These are phyloP conservation scores for Heterocephalus glaber DNA, from an alignment of 2,113 vertebrate species.

Conservation along the genomic window DNA sequence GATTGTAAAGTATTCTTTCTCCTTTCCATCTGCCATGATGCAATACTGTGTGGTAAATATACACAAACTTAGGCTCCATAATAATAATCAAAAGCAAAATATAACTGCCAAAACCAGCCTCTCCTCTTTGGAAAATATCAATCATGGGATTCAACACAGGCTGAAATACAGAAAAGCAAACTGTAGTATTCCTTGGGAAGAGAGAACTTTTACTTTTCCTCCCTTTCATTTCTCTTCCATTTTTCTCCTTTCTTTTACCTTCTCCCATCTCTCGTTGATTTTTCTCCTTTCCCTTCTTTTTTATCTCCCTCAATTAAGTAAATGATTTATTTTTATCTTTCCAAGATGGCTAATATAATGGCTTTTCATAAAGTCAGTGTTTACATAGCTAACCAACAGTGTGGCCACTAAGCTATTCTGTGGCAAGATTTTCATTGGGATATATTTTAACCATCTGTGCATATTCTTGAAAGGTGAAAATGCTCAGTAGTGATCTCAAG, in stretches of 20 bases:
- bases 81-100: conserved; percentile 36
- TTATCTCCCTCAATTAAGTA: background rate
- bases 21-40: conserved; percentile 53
- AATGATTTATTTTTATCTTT: background rate
- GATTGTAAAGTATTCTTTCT: conserved; percentile 75
- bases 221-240: no score
- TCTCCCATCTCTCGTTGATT: no score
- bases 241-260: background rate
- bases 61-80: conserved; percentile 39
- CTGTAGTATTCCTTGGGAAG: conserved; percentile 54
- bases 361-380: background rate
- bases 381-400: conserved; percentile 29
- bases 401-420: conserved; percentile 77
- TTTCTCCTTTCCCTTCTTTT: background rate
- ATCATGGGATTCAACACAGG: conserved; percentile 40
- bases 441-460: conserved; percentile 87
- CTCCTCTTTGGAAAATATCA: conserved; percentile 31
- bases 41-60: conserved; percentile 58
- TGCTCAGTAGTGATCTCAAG: conserved; percentile 88
- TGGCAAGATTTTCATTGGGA: conserved; percentile 86
- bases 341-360: background rate
- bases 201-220: background rate
- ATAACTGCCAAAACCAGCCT: conserved; percentile 35
- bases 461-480: conserved; percentile 88
- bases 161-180: conserved; percentile 68